Evolutionary conservation across 2,797 vertebrate species (phyloP).

Genomic region (Lacerta viridis): DNA sequence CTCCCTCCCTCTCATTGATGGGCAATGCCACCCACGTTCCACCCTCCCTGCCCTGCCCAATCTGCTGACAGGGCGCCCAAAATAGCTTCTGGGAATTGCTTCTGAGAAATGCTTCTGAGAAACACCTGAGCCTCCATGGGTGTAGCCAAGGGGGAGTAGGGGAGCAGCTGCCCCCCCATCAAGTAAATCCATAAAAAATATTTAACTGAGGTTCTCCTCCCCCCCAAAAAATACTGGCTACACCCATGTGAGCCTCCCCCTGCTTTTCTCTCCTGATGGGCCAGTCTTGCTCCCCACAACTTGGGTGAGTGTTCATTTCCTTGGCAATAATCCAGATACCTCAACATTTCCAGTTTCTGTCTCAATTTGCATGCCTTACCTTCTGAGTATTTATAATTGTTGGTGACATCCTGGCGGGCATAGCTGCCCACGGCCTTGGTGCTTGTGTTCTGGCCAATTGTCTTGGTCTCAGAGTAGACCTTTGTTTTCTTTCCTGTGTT

Average conservation of each 20-base stretch:
- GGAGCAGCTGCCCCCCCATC: too few species aligned
- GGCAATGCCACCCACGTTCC: neutral
- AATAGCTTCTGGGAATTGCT: too few species aligned
- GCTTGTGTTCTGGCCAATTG: constrained; percentile 89
- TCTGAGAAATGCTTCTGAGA: too few species aligned
- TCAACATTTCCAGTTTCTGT: neutral
- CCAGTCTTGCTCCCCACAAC: neutral
- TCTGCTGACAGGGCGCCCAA: too few species aligned
- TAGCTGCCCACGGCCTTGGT: constrained; percentile 91
- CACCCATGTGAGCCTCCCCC: too few species aligned
- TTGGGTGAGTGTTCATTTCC: neutral
- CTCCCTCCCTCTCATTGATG: too few species aligned
- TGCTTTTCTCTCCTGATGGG: too few species aligned
- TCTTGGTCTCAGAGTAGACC: constrained; percentile 56
- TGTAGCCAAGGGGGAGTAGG: too few species aligned
- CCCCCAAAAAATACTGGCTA: neutral
- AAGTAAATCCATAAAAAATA: too few species aligned
- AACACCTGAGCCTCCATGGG: too few species aligned
- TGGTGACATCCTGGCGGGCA: constrained; percentile 88
- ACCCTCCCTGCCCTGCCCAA: neutral
- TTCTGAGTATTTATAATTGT: constrained; percentile 92
- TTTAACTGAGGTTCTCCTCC: too few species aligned
- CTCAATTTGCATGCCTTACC: constrained; percentile 78
- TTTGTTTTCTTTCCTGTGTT: constrained; percentile 35
- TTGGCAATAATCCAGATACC: too few species aligned